Percentiles rank a stretch among this genome's conserved stretches.
Conservation (phyloP, 2,797 vertebrate species). For the Coranthus polyacanthus region DNA sequence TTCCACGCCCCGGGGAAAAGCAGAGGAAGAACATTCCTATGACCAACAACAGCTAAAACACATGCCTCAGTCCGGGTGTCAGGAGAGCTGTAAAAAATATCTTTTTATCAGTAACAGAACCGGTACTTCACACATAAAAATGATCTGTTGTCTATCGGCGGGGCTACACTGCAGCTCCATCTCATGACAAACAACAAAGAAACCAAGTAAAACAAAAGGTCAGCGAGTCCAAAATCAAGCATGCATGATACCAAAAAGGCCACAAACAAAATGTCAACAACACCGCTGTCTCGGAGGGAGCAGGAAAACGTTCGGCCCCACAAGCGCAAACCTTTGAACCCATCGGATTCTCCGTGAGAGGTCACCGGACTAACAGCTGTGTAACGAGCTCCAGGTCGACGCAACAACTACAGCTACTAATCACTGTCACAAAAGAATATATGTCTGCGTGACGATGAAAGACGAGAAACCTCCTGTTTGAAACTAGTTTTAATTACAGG, state of each 20-base stretch:
- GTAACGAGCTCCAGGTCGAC: too few species aligned
- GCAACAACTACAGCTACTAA: neutral
- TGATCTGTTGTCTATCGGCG: neutral
- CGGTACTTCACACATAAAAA: neutral
- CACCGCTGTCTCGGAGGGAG: neutral
- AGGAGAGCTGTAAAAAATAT: neutral
- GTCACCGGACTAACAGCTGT: too few species aligned
- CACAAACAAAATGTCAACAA: neutral
- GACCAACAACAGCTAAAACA: constrained; percentile 1
- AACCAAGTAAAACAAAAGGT: too few species aligned
- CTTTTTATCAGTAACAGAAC: neutral
- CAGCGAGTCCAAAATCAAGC: too few species aligned
- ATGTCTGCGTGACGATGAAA: neutral
- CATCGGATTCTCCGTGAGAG: neutral
- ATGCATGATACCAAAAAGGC: too few species aligned
- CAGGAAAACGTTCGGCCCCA: too few species aligned
- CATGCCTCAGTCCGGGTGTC: neutral
- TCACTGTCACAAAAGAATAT: neutral
- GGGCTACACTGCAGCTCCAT: neutral
- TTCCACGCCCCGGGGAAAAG: constrained; percentile 5
- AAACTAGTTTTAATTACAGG: neutral
- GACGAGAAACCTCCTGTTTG: neutral
- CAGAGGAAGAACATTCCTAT: constrained; percentile 18
- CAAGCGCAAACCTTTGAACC: neutral
- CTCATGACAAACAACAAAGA: neutral